Percentiles rank a stretch among this genome's conserved stretches.
Evolutionary conservation across 2,888 invertebrate species (phyloP).

Genomic region (Cephus pulcher): DNA sequence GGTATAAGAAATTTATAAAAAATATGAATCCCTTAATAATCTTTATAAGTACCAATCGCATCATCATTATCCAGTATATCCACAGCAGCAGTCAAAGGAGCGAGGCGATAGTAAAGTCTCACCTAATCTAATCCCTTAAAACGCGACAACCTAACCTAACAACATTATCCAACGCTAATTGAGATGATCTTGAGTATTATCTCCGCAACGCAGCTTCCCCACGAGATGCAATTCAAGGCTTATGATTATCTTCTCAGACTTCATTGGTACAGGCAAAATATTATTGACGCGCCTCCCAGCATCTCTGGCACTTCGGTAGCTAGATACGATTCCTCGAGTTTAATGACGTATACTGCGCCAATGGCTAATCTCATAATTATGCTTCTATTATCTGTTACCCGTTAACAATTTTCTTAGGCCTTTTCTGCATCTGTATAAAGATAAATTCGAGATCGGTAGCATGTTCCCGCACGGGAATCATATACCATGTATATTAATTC

Average conservation of each 20-base stretch:
- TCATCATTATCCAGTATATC: background rate
- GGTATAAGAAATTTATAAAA: background rate
- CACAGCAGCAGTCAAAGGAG: background rate
- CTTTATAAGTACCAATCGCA: background rate
- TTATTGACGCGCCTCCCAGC: background rate
- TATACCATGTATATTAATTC: no score
- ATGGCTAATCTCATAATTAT: constrained; percentile 54
- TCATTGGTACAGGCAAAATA: background rate
- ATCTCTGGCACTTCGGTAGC: constrained; percentile 26
- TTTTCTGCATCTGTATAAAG: background rate
- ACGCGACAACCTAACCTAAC: background rate
- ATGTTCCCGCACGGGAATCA: background rate
- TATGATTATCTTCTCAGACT: background rate
- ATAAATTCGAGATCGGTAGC: background rate
- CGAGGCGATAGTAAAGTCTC: background rate
- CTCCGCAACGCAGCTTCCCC: background rate
- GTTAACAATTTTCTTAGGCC: constrained; percentile 9
- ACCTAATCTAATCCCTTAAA: background rate
- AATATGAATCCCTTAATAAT: background rate
- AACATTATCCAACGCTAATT: background rate
- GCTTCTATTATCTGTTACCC: constrained; percentile 51
- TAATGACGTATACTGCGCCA: constrained; percentile 47
- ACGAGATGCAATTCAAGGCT: background rate
- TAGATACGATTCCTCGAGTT: constrained; percentile 45
- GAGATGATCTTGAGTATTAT: background rate